Conservation (phyloP, 2,888 invertebrate genomes). For the Coelopa pilipes region DNA sequence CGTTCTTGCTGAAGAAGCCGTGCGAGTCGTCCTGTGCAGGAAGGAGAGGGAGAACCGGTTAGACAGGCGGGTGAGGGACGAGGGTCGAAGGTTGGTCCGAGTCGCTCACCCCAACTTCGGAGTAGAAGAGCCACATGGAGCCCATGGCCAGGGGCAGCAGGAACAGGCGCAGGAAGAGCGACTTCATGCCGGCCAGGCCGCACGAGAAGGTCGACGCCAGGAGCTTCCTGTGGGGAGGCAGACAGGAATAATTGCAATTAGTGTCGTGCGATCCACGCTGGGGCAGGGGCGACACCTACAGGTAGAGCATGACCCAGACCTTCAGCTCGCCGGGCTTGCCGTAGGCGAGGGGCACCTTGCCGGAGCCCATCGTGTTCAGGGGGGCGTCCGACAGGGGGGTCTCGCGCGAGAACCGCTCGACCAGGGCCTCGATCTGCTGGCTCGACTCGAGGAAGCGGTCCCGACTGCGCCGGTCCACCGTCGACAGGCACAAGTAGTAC, state of each 20-base stretch:
- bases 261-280: not conserved
- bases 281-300: slow-evolving; percentile 65
- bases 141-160: slow-evolving; percentile 81
- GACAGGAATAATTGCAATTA: slow-evolving; percentile 11
- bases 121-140: slow-evolving; percentile 83
- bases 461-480: slow-evolving; percentile 77
- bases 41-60: too few species aligned
- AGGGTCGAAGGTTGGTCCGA: not conserved
- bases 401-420: slow-evolving; percentile 90
- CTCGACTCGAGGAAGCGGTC: slow-evolving; percentile 94
- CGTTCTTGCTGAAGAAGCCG: slow-evolving; percentile 65
- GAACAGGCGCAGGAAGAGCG: slow-evolving; percentile 80
- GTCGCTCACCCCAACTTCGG: slow-evolving; percentile 60
- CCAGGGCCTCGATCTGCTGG: slow-evolving; percentile 89
- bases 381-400: slow-evolving; percentile 76
- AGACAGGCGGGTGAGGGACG: not conserved
- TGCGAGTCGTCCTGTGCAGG: slow-evolving; percentile 60
- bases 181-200: slow-evolving; percentile 79
- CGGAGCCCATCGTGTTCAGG: slow-evolving; percentile 70
- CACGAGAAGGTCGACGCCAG: slow-evolving; percentile 83
- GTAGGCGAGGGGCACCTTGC: slow-evolving; percentile 80
- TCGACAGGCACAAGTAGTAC: slow-evolving; percentile 83
- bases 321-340: slow-evolving; percentile 77
- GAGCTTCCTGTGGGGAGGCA: slow-evolving; percentile 71
- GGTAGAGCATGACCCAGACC: slow-evolving; percentile 76